Conservation (phyloP, 2,888 invertebrate species). For the Amphipyra tragopoginis region DNA sequence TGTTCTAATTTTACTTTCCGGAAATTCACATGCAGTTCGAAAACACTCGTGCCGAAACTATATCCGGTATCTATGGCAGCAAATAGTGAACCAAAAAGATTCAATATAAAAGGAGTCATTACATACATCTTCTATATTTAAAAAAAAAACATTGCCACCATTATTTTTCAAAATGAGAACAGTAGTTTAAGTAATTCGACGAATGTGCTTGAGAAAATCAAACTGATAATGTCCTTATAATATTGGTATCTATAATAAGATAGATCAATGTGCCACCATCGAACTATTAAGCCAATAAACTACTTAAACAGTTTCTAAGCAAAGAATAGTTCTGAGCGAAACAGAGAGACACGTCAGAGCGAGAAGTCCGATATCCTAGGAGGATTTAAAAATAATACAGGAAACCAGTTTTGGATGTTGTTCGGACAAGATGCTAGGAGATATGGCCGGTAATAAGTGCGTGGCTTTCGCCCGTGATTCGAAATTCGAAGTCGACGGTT, state of each 20-base stretch:
- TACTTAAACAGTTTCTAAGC: slow-evolving; percentile 25
- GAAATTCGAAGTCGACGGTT: slow-evolving; percentile 41
- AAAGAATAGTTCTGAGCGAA: slow-evolving; percentile 29
- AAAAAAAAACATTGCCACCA: no score
- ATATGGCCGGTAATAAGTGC: slow-evolving; percentile 45
- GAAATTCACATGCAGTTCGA: slow-evolving; percentile 26
- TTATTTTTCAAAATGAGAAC: no score
- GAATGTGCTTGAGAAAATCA: neutral
- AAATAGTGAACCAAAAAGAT: slow-evolving; percentile 10
- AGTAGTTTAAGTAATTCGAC: no score
- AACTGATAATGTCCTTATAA: neutral
- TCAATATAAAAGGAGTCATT: neutral
- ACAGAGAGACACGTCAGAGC: slow-evolving; percentile 27
- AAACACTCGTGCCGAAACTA: slow-evolving; percentile 14
- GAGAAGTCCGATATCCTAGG: slow-evolving; percentile 49
- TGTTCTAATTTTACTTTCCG: slow-evolving; percentile 10
- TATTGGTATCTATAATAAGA: slow-evolving; percentile 3
- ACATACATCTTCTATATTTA: neutral
- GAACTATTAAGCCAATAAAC: slow-evolving; percentile 44
- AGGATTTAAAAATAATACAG: slow-evolving; percentile 61
- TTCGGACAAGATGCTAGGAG: slow-evolving; percentile 50
- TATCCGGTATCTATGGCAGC: slow-evolving; percentile 32
- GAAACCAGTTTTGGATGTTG: slow-evolving; percentile 55
- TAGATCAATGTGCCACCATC: slow-evolving; percentile 3
- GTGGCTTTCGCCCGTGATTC: slow-evolving; percentile 45